Percentiles rank a stretch among this genome's conserved stretches.
Evolutionary conservation across 2,888 invertebrate genomes (phyloP).

Genomic region (Oscheius myriophilus): DNA sequence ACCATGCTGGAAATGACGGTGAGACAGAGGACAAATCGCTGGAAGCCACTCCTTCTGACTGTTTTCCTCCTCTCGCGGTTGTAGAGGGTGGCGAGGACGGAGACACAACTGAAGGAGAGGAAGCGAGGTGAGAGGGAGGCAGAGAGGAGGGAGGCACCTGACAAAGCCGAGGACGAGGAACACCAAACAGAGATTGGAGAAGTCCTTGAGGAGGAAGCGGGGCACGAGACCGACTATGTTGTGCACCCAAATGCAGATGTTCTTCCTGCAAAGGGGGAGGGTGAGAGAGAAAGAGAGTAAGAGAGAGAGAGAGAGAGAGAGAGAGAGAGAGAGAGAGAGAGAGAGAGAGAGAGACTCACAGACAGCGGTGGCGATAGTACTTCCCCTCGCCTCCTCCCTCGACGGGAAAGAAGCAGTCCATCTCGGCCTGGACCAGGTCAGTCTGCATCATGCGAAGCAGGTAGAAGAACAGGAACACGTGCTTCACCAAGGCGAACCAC

Average conservation of each 20-base stretch:
- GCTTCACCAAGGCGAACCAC: conserved; percentile 6
- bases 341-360: too few species aligned
- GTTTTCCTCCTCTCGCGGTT: background rate
- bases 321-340: too few species aligned
- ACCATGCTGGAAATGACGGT: background rate
- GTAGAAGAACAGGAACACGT: conserved; percentile 3
- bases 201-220: conserved; percentile 6
- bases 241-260: conserved; percentile 12
- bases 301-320: too few species aligned
- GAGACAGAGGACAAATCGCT: background rate
- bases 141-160: background rate
- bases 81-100: background rate
- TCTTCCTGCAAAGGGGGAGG: background rate
- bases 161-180: conserved; percentile 6
- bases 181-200: background rate
- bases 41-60: too few species aligned
- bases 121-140: background rate
- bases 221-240: conserved; percentile 5
- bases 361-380: too few species aligned
- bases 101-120: conserved; percentile 6
- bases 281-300: too few species aligned
- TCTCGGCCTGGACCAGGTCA: conserved; percentile 3
- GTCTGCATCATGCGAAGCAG: conserved; percentile 2
- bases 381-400: too few species aligned
- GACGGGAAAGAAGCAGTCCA: conserved; percentile 3